Conservation (phyloP, 2,113 vertebrate species). For the Phaetusa simplex region DNA sequence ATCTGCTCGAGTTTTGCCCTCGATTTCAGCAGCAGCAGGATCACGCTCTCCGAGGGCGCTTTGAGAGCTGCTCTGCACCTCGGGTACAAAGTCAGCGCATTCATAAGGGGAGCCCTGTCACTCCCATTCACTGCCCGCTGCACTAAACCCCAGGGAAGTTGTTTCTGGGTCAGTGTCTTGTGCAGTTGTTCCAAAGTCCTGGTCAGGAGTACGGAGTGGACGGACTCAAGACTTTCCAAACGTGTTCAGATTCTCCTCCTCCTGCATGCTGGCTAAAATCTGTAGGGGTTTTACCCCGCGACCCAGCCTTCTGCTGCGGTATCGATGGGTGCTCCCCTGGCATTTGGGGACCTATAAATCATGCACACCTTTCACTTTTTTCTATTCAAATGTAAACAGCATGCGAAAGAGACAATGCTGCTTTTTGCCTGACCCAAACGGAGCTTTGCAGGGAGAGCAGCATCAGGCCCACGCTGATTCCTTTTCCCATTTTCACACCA, state of each 20-base stretch:
- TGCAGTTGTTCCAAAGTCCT: neutral
- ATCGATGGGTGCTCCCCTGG: neutral
- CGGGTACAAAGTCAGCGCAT: neutral
- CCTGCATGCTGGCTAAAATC: neutral
- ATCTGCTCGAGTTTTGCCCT: neutral
- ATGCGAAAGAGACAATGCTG: neutral
- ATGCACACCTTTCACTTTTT: neutral
- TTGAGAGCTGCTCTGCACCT: neutral
- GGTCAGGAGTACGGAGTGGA: neutral
- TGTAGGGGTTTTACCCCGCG: neutral
- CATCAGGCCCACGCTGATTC: neutral
- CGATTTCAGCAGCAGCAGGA: neutral
- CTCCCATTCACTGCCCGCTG: neutral
- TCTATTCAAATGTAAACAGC: neutral
- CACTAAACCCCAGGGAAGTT: constrained; percentile 19
- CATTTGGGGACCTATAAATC: neutral
- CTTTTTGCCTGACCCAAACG: neutral
- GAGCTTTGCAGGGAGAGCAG: neutral
- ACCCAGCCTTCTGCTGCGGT: neutral
- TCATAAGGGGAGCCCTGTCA: neutral
- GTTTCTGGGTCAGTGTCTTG: constrained; percentile 46
- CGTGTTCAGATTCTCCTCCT: neutral
- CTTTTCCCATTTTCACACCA: neutral
- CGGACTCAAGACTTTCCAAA: neutral
- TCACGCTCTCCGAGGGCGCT: neutral